Evolutionary conservation across 2,113 vertebrate species (phyloP).

Genomic region (Rhizomys pruinosus): DNA sequence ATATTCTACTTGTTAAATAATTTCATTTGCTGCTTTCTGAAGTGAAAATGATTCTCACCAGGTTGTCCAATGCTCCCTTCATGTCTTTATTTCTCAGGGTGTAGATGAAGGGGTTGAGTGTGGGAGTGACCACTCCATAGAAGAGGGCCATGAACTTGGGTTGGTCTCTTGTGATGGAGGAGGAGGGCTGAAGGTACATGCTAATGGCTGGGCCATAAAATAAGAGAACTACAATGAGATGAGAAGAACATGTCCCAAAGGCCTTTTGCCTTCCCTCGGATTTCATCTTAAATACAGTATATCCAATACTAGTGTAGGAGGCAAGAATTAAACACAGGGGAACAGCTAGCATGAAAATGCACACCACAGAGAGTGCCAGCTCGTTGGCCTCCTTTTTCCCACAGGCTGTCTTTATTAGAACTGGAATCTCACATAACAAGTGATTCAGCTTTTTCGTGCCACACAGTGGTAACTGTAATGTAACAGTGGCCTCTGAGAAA

Average conservation of each 20-base stretch:
- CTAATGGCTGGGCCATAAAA: conserved; percentile 59
- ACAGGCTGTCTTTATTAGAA: conserved; percentile 64
- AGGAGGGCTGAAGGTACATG: conserved; percentile 62
- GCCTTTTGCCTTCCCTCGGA: conserved; percentile 53
- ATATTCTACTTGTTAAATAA: not conserved
- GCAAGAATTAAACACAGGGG: conserved; percentile 48
- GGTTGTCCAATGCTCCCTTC: not conserved
- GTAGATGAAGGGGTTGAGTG: not conserved
- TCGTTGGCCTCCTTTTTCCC: conserved; percentile 27
- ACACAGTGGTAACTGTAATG: conserved; percentile 53
- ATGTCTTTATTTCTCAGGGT: not conserved
- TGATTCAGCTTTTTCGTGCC: conserved; percentile 55
- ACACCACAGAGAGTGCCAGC: conserved; percentile 37
- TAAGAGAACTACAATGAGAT: conserved; percentile 68
- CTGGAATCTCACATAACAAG: conserved; percentile 64
- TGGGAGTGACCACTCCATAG: not conserved
- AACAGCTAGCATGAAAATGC: conserved; percentile 54
- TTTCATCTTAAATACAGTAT: conserved; percentile 49
- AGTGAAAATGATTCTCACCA: not conserved
- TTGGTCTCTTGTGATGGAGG: conserved; percentile 30
- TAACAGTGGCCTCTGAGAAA: conserved; percentile 48
- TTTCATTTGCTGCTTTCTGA: not conserved
- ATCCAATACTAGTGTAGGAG: conserved; percentile 66
- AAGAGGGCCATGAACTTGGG: conserved; percentile 59
- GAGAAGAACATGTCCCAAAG: conserved; percentile 70